Base-by-base conservation (phyloP, 2,797 vertebrate genomes). In the Tamandua tetradactyla region DNA sequence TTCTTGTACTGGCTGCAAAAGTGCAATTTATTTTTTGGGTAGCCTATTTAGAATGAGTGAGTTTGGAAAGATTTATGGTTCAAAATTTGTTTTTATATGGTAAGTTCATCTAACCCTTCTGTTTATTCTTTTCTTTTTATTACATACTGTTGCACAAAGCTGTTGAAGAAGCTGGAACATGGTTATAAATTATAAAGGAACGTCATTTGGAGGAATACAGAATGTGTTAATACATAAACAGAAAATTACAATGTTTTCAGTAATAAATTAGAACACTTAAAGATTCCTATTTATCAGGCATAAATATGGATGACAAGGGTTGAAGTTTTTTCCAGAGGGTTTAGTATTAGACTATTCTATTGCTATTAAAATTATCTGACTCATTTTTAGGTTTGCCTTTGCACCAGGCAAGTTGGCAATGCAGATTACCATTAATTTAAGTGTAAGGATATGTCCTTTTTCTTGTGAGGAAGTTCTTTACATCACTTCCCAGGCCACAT, bases 21-120 rank as follows among this genome's bases (percentile, higher is more conserved):
- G 25, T 49, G 44, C 61, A 62, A 66, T 93, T 92, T 82, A n/a
- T 88, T 95, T 96, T 95, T 74, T 62, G 10, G 12, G 32, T 75
- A 59, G 66, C 86, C 32, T 79, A 25, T 85, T 95, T 64, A 89
- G 75, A 91, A 89, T 88, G 52, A 90, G 5, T 85, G 74, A 47
- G 47, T 23, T 30, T 55, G 18, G 30, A 37, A 62, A 95, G 69
- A 92, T 79, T 91, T 82, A 75, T 62, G 79, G 69, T 35, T 32
- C 10, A 59, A 87, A 69, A 30, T 81, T 86, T 88, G 82, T 91
- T 80, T 72, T 92, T 88, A 12, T 37, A 35, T 52, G 44, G 14
- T 79, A 64, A 90, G 11, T 30, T 86, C 42, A 47, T 18, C 42
- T 44, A 86, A 10, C 32, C 32, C 4, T 91, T 83, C 32, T 91